Conservation (phyloP, 2,888 invertebrate genomes). For the Brachyptera putata region DNA sequence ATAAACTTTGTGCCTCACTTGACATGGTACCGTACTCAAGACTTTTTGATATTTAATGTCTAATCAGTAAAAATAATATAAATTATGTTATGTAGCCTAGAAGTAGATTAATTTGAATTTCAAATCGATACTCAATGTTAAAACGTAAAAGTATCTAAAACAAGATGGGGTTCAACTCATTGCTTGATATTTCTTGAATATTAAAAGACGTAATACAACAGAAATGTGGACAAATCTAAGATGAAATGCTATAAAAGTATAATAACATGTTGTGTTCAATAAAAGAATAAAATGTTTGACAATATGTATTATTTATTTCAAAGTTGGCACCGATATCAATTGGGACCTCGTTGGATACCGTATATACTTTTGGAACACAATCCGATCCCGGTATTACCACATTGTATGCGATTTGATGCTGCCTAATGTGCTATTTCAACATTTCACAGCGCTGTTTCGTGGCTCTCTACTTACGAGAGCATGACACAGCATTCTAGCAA, state of each 20-base stretch:
- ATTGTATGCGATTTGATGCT: too few species aligned
- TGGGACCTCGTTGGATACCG: too few species aligned
- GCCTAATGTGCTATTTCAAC: too few species aligned
- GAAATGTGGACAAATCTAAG: slow-evolving; percentile 25
- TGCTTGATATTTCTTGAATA: slow-evolving; percentile 10
- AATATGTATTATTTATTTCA: slow-evolving; percentile 19
- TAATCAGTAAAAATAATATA: slow-evolving; percentile 28
- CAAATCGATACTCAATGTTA: slow-evolving; percentile 34
- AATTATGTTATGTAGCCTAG: too few species aligned
- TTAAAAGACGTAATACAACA: slow-evolving; percentile 29
- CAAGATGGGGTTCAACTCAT: slow-evolving; percentile 34
- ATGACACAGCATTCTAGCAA: too few species aligned
- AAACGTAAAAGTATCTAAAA: too few species aligned
- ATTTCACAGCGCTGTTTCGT: too few species aligned
- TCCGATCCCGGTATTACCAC: too few species aligned
- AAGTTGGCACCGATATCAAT: too few species aligned
- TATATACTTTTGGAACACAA: too few species aligned
- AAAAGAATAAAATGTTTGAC: slow-evolving; percentile 35
- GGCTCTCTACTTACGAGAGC: too few species aligned
- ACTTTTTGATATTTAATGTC: slow-evolving; percentile 40
- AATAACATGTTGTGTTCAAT: slow-evolving; percentile 36
- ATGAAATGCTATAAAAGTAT: background rate
- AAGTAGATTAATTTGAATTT: too few species aligned
- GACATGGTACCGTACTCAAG: slow-evolving; percentile 40
- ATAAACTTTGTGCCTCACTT: slow-evolving; percentile 41